Evolutionary conservation across 1,140 invertebrate species (phyloP), one percentile per base, ranked within the genome.

Genomic region (Hylyphantes graminicola): DNA sequence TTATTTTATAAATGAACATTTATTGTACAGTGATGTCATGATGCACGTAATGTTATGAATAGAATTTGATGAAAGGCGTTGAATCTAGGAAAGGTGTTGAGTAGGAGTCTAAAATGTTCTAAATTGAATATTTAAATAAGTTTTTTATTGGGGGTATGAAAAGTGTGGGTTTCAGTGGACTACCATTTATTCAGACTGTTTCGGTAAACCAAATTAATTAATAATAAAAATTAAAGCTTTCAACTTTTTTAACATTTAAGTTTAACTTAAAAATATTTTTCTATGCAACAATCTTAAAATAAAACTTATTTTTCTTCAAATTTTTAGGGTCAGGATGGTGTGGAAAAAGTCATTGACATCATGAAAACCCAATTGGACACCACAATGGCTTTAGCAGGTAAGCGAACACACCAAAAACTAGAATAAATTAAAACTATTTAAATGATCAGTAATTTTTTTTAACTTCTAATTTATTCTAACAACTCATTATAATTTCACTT

Each of bases 301-400:
- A 13, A 13, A n/a, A 59, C 57, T 57, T 15, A 61, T 55, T n/a
- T n/a, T n/a, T n/a, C n/a, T 59, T 85, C 13, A 21, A 35, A 77
- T 59, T 17, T 48, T 83, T 68, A 92, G 74, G 96, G 96, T 0
- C 92, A 96, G 89, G 89, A 92, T 10, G 97, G 97, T 2, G 96
- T 95, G 0, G 92, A 91, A 85, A 90, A 92, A 75, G 92, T 97
- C 86, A 89, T 97, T 2, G 88, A 92, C 87, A 93, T 97, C 74
- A 89, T 97, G 11, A 92, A 91, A 86, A 92, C 92, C 55, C 96
- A 98, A 90, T 92, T 98, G 10, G 93, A 96, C 87, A 91, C 92
- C 68, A 91, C 95, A 0, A 92, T 98, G 88, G 93, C 93, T 53
- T 90, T 97, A 67, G 91, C 94, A 87, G 96, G 96, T 94, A 83